phyloP scores from a whole-genome alignment of 1,140 invertebrate genomes.

The Drosophila punjabiensis region DNA sequence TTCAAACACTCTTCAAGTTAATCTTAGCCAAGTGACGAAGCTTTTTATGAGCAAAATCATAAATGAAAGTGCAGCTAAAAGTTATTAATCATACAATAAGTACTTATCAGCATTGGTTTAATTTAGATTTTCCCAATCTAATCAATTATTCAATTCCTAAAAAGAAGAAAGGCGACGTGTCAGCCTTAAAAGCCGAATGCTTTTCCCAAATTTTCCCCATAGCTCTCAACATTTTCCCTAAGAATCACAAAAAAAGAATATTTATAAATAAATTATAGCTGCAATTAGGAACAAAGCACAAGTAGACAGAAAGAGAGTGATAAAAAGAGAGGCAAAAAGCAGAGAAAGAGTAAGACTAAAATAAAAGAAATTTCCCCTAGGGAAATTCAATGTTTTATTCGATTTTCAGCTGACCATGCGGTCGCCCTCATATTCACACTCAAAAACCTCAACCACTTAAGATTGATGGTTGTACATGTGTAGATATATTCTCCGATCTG shows the following conservation, averaged over 20 bases:
- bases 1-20: background rate
- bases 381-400: constrained; percentile 36
- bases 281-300: constrained; percentile 63
- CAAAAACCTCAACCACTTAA: constrained; percentile 14
- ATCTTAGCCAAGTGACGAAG: constrained; percentile 10
- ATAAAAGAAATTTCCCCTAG: constrained; percentile 35
- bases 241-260: constrained; percentile 45
- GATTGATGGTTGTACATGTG: background rate
- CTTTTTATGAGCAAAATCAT: constrained; percentile 1
- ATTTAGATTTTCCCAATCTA: constrained; percentile 15
- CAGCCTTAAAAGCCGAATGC: background rate
- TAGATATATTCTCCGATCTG: constrained; percentile 11
- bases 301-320: constrained; percentile 15
- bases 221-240: constrained; percentile 25
- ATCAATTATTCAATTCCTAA: background rate
- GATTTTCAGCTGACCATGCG: constrained; percentile 48
- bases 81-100: constrained; percentile 7
- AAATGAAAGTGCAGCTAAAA: constrained; percentile 12
- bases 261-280: constrained; percentile 80
- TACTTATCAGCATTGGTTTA: background rate
- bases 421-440: constrained; percentile 32
- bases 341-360: constrained; percentile 13
- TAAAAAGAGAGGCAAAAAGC: constrained; percentile 8
- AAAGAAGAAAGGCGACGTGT: background rate
- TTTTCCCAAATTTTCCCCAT: constrained; percentile 16